Percentiles rank a stretch among this genome's conserved stretches.
Conservation (phyloP, 2,113 vertebrate genomes). For the Centropus unirufus region DNA sequence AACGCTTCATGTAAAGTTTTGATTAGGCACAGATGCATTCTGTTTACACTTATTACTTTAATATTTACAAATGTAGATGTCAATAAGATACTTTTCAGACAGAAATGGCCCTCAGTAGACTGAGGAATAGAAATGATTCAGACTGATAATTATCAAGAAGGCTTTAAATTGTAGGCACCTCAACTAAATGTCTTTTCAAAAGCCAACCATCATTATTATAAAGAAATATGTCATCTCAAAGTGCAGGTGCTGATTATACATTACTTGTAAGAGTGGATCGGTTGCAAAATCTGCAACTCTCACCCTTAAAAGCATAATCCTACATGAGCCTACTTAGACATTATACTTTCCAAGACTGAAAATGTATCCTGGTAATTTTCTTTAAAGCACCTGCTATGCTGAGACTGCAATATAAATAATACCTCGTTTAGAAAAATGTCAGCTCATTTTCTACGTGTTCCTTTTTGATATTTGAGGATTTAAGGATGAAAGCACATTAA, state of each 20-base stretch:
- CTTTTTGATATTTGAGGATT: neutral
- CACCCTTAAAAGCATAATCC: neutral
- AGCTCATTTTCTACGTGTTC: neutral
- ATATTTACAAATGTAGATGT: constrained; percentile 36
- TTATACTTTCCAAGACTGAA: neutral
- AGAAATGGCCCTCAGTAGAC: constrained; percentile 35
- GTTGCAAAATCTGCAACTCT: neutral
- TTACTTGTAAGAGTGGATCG: neutral
- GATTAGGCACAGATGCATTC: neutral
- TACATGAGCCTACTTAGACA: neutral
- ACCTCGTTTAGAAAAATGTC: neutral
- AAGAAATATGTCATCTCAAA: constrained; percentile 22
- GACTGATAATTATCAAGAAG: constrained; percentile 55
- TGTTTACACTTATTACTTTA: constrained; percentile 55
- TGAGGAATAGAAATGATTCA: constrained; percentile 50
- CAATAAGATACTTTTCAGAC: constrained; percentile 38
- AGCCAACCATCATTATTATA: neutral
- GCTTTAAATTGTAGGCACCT: constrained; percentile 45
- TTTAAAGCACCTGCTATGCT: neutral
- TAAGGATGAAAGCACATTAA: neutral
- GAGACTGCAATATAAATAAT: neutral
- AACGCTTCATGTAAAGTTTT: constrained; percentile 17
- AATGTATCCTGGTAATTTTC: neutral
- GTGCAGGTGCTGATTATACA: constrained; percentile 31
- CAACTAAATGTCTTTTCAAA: neutral